Evolutionary conservation across 2,113 vertebrate genomes (phyloP), one percentile per base, ranked within the genome.

Genomic region (Eulemur rufifrons): DNA sequence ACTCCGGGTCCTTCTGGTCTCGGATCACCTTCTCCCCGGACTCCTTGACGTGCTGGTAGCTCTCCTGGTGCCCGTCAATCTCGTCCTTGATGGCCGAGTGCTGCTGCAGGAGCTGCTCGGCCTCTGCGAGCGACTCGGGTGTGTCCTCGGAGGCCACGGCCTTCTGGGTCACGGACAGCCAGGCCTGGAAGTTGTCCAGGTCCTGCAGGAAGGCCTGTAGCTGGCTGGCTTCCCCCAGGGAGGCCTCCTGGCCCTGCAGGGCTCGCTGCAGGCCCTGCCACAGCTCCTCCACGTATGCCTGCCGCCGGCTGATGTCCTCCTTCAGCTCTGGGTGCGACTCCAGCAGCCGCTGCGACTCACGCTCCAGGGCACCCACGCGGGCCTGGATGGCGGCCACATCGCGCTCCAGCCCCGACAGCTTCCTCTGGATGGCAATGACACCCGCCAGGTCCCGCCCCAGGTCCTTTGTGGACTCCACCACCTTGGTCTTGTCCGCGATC

Each of bases 131-230:
- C 0, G 99, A 98, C 2, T 97, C 97, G 0, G 99, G 99, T 95
- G 98, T 98, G 52, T 99, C 99, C 59, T 99, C 99, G 0, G 99
- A 99, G 0, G 99, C 99, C 87, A 99, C 99, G 0, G 99, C 98
- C 98, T 99, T 99, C 98, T 99, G 99, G 17, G 99, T 98, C 27
- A 99, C 98, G 9, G 99, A 99, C 0, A 99, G 99, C 99, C 99
- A 99, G 0, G 99, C 98, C 97, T 99, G 99, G 98, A 99, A 99
- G 97, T 99, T 99, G 66, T 99, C 99, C 97, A 99, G 98, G 89
- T 99, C 99, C 95, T 99, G 99, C 86, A 99, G 98, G 98, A 99
- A 99, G 95, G 98, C 98, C 97, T 99, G 99, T n/a, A 99, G 98
- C 97, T 99, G 99, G 97, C 99, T 99, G 50, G 99, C 99, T 98